These are phyloP conservation scores for Brenthis ino DNA, from an alignment of 2,888 invertebrate genomes.

Conservation along the genomic window DNA sequence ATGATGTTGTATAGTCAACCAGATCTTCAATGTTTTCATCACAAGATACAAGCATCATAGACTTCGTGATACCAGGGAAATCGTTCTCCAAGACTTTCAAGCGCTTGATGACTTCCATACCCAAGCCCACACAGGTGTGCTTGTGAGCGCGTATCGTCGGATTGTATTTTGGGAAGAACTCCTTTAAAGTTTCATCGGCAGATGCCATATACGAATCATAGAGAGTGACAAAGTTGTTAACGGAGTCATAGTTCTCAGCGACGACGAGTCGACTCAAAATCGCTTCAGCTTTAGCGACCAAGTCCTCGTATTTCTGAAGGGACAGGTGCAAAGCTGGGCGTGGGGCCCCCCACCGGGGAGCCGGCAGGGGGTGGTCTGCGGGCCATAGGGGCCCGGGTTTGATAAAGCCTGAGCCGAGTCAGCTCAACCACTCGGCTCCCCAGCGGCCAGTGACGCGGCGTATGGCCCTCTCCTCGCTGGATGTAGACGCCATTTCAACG, in stretches of 20 bases:
- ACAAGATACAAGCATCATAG: slow-evolving; percentile 90
- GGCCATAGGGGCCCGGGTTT: slow-evolving; percentile 68
- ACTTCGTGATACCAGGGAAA: slow-evolving; percentile 85
- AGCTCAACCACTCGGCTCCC: slow-evolving; percentile 98
- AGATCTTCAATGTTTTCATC: slow-evolving; percentile 90
- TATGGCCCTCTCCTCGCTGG: slow-evolving; percentile 73
- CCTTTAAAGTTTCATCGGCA: slow-evolving; percentile 85
- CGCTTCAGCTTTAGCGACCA: slow-evolving; percentile 91
- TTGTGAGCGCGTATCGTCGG: slow-evolving; percentile 92
- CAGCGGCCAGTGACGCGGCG: slow-evolving; percentile 89
- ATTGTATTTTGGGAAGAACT: slow-evolving; percentile 91
- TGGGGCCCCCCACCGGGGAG: slow-evolving; percentile 74
- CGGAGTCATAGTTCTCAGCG: slow-evolving; percentile 94
- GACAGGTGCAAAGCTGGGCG: slow-evolving; percentile 87
- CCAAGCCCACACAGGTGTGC: slow-evolving; percentile 95
- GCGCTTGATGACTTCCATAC: slow-evolving; percentile 90
- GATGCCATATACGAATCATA: slow-evolving; percentile 86
- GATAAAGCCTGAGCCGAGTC: slow-evolving; percentile 87
- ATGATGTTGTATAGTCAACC: slow-evolving; percentile 84
- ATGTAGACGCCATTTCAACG: slow-evolving; percentile 62
- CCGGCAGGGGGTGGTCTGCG: slow-evolving; percentile 75
- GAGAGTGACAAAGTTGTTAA: slow-evolving; percentile 90
- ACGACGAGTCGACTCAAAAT: slow-evolving; percentile 91
- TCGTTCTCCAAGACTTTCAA: slow-evolving; percentile 84
- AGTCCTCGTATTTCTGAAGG: slow-evolving; percentile 90